Base-by-base conservation (phyloP, 2,888 invertebrate species). In the Dasypogon diadema region DNA sequence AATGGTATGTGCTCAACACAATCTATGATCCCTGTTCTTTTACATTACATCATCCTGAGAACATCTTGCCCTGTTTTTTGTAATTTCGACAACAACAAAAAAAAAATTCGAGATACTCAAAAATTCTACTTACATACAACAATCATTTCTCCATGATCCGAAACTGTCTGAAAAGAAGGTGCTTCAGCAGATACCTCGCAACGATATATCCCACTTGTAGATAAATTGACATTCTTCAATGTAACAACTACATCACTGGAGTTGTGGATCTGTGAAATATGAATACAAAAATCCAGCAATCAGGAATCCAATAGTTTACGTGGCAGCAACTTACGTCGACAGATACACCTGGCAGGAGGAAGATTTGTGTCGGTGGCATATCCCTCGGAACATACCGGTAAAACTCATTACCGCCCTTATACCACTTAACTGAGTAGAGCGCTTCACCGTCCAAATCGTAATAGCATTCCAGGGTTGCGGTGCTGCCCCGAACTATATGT, bases 381-480 rank as follows among this genome's bases (percentile, higher is more conserved):
- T 95, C 94, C 75, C 92, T 88, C 12, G 95, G 95, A 80, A 95
- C 92, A 86, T 92, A 95, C 81, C 95, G 89, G 88, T 93, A 95
- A 88, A 95, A 95, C 87, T 95, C 95, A 85, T 93, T 91, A 81
- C 94, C 95, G 84, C 95, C 94, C 86, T 95, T 95, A 88, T 95
- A 95, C 95, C 95, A 96, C 88, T 95, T 95, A 83, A 95, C 95
- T 55, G 95, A 95, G 86, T 95, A 95, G 60, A 95, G 89, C 72
- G 91, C 91, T 84, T 95, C 95, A 2, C 90, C 91, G 81, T 94
- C 93, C 84, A 96, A 88, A 84, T 93, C 92, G 88, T 93, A 96
- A 83, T 92, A 91, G 86, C 95, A 95, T 79, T 93, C 93, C 81
- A 96, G 87, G 79, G 90, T 89, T 63, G 93, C 93, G 81, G 91